phyloP scores from a whole-genome alignment of 2,888 invertebrate species.

The Gnatocerus cornutus region DNA sequence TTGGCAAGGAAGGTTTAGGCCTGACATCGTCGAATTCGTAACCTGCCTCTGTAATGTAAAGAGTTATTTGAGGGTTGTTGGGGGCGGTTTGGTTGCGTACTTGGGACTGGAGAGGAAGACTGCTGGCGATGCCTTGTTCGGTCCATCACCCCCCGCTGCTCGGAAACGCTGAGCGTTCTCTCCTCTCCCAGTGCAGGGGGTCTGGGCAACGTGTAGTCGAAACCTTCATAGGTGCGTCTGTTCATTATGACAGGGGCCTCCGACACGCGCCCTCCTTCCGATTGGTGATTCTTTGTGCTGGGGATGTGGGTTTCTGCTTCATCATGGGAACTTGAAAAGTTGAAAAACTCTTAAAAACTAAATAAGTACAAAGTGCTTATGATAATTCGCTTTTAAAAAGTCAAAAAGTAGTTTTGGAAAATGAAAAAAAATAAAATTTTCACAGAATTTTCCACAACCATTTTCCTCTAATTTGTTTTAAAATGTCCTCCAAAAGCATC shows the following conservation, averaged over 20 bases:
- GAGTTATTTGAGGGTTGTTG: neutral
- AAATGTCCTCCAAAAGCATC: neutral
- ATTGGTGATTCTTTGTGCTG: conserved; percentile 34
- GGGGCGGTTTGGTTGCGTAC: conserved; percentile 53
- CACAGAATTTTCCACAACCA: too few relatives aligned
- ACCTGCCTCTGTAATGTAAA: conserved; percentile 61
- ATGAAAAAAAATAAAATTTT: too few relatives aligned
- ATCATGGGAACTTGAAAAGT: conserved; percentile 65
- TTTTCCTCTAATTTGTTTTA: too few relatives aligned
- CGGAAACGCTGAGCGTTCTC: conserved; percentile 67
- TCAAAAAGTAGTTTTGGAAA: too few relatives aligned
- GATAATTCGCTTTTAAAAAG: too few relatives aligned
- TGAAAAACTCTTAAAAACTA: too few relatives aligned
- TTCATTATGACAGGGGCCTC: conserved; percentile 63
- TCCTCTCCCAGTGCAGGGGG: conserved; percentile 90
- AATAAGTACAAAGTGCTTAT: too few relatives aligned
- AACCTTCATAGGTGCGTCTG: conserved; percentile 64
- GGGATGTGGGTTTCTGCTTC: conserved; percentile 58
- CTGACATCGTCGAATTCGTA: conserved; percentile 65
- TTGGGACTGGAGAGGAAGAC: conserved; percentile 60
- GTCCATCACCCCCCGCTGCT: conserved; percentile 65
- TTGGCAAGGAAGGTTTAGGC: conserved; percentile 70
- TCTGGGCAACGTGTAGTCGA: conserved; percentile 82
- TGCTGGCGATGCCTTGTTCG: conserved; percentile 57
- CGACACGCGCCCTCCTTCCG: conserved; percentile 56